phyloP scores from a whole-genome alignment of 2,113 vertebrate species.

The Donacobius atricapilla region DNA sequence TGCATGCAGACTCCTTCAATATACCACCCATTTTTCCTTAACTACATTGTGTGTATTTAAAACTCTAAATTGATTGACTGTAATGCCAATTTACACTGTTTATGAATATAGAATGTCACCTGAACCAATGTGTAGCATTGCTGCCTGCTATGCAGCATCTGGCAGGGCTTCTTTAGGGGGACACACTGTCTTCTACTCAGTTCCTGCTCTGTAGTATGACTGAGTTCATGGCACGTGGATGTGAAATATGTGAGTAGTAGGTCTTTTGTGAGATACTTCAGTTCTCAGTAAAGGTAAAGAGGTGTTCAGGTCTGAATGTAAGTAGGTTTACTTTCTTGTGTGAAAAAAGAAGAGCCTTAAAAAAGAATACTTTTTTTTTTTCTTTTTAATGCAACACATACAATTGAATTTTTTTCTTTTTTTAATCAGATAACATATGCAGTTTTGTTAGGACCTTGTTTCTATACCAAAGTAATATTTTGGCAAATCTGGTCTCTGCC shows the following conservation, averaged over 20 bases:
- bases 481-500: background rate
- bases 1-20: background rate
- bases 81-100: background rate
- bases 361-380: background rate
- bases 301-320: background rate
- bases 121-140: background rate
- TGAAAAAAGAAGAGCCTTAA: background rate
- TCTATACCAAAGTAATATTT: background rate
- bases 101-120: background rate
- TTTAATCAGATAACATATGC: background rate
- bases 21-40: constrained; percentile 2
- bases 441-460: background rate
- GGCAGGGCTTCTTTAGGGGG: background rate
- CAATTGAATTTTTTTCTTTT: background rate
- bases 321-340: background rate
- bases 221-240: background rate
- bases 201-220: background rate
- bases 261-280: background rate
- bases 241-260: background rate
- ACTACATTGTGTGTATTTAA: background rate
- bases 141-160: background rate
- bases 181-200: background rate
- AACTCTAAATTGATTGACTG: background rate
- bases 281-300: background rate
- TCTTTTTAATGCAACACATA: background rate